Conservation (phyloP, 2,113 vertebrate species). For the Alectura lathami region DNA sequence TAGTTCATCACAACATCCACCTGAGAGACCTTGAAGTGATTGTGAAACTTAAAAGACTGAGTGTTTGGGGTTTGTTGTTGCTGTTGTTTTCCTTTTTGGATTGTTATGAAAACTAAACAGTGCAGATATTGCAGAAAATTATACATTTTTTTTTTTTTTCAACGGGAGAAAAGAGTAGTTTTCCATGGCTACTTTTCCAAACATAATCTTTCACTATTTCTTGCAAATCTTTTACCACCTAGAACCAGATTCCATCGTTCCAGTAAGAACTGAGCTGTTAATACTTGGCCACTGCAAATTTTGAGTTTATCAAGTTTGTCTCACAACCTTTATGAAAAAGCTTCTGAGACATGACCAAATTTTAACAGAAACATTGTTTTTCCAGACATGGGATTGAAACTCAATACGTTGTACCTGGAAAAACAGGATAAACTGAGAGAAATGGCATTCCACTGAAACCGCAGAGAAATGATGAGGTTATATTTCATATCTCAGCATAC, state of each 20-base stretch:
- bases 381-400: slow-evolving; percentile 48
- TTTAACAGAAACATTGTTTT: slow-evolving; percentile 41
- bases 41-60: not conserved
- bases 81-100: not conserved
- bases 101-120: not conserved
- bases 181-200: not conserved
- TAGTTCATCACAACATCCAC: not conserved
- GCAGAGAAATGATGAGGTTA: not conserved
- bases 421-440: slow-evolving; percentile 23
- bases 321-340: not conserved
- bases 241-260: slow-evolving; percentile 1
- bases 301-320: slow-evolving; percentile 23
- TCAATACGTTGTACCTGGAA: slow-evolving; percentile 39
- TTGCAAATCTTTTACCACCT: not conserved
- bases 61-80: not conserved
- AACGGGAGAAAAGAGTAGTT: not conserved
- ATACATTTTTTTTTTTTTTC: not conserved
- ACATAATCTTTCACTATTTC: not conserved
- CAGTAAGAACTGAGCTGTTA: not conserved
- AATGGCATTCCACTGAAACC: slow-evolving; percentile 40
- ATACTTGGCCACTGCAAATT: not conserved
- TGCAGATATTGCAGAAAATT: not conserved
- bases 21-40: not conserved
- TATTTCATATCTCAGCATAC: slow-evolving; percentile 1
- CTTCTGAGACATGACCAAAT: not conserved